Conservation (phyloP, 2,888 invertebrate genomes). For the Drosophila greeni region DNA sequence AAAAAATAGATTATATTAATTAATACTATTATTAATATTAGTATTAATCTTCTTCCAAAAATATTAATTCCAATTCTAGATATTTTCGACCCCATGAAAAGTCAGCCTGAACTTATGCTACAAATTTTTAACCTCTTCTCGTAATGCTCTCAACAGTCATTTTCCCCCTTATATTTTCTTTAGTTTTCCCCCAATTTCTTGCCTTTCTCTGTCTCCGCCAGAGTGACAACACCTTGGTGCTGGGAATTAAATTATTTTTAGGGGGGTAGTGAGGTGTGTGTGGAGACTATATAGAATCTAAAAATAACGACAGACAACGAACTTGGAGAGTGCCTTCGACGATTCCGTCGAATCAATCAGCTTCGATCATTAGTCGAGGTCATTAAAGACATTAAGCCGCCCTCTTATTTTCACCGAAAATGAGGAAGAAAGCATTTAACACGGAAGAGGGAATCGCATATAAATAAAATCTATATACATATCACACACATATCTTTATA, state of each 20-base stretch:
- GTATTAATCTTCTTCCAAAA: no score
- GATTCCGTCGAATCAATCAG: conserved; percentile 64
- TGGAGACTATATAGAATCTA: conserved; percentile 11
- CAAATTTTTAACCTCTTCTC: not conserved
- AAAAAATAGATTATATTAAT: no score
- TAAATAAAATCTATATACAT: conserved; percentile 25
- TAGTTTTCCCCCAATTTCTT: conserved; percentile 1
- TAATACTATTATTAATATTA: no score
- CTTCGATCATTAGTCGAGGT: conserved; percentile 68
- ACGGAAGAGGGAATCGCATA: conserved; percentile 30
- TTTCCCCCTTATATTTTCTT: conserved; percentile 4
- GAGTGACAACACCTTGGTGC: conserved; percentile 39
- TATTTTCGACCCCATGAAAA: no score
- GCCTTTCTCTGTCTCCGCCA: conserved; percentile 1
- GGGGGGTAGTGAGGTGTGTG: conserved; percentile 3
- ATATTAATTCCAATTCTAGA: no score
- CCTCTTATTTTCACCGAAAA: conserved; percentile 12
- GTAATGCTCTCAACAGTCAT: conserved; percentile 10
- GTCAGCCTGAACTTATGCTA: conserved; percentile 11
- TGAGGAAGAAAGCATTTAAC: conserved; percentile 34
- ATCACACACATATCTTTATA: not conserved
- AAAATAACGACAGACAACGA: conserved; percentile 54
- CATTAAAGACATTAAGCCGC: conserved; percentile 68
- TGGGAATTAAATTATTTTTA: conserved; percentile 24
- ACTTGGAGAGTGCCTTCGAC: conserved; percentile 45